Base-by-base conservation (phyloP, 2,797 vertebrate genomes). In the Orientallactaga sibirica region DNA sequence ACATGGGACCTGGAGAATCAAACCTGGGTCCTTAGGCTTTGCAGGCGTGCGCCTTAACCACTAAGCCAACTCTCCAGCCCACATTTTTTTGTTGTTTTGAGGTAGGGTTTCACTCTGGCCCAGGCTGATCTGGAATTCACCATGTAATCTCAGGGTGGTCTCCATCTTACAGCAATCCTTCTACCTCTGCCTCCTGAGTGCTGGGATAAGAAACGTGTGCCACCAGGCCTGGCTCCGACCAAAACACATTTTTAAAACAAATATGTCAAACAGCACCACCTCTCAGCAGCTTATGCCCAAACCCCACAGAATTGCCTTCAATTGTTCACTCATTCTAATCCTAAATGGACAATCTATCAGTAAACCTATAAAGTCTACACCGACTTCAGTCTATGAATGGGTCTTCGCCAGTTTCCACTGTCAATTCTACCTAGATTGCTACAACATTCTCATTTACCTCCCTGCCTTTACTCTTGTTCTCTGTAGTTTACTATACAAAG, bases 381-480 rank as follows among this genome's bases (percentile, higher is more conserved):
- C 68, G 84, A 94, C 48, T 84, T 71, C 70, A 3, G 5, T 37
- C 73, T 70, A 76, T 19, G 24, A 71, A 90, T 14, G 79, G 71
- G 11, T 82, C 52, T 62, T 74, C 15, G 41, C n/a, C 37, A 66
- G 8, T 27, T 52, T 92, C 37, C 61, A 80, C 29, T 81, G 25
- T 68, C 27, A 55, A 37, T 64, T 85, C 70, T 70, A 37, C n/a
- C 19, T 62, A 64, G 25, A 94, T 8, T 81, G 52, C 62, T 88
- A 62, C 37, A 70, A 62, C 76, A 27, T 62, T 88, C 41, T 92
- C 62, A 75, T 52, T 85, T 33, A 79, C 43, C 19, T 61, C 80
- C 68, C 19, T 86, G 55, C 12, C 55, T 93, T 91, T 52, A 93
- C 18, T 94, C 24, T 76, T 91, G 33, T 12, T 89, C 37, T 86